Conservation (phyloP, 2,113 vertebrate genomes). For the Elephantulus edwardii region DNA sequence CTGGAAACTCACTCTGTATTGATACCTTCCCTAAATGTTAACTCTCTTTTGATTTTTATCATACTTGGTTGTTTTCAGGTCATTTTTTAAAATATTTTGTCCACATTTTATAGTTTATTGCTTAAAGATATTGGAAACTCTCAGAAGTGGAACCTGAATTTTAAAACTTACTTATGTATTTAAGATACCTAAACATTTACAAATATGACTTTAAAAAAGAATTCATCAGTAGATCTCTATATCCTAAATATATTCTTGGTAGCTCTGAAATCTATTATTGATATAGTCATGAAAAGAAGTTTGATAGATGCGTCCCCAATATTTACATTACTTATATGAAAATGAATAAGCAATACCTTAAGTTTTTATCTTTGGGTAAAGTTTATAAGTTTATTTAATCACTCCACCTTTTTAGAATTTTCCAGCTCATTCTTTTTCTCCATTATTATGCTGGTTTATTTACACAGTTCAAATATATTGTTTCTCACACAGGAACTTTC, state of each 20-base stretch:
- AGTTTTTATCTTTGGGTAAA: background rate
- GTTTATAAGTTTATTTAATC: background rate
- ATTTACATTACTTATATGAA: constrained; percentile 17
- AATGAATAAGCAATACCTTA: constrained; percentile 22
- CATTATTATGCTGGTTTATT: too few relatives aligned
- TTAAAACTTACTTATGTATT: constrained; percentile 37
- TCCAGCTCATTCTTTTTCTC: too few relatives aligned
- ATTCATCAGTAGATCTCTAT: background rate
- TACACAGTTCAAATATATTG: too few relatives aligned
- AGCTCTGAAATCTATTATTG: constrained; percentile 15
- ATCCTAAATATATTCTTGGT: background rate
- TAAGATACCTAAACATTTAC: background rate
- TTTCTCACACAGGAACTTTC: too few relatives aligned
- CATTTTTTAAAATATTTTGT: background rate
- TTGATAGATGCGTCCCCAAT: background rate
- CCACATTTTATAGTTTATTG: background rate
- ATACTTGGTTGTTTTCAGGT: background rate
- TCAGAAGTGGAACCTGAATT: constrained; percentile 9
- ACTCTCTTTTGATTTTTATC: background rate
- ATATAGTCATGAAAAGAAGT: background rate
- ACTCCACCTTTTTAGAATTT: background rate
- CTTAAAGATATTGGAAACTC: background rate
- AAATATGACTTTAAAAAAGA: background rate
- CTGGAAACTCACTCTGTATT: background rate
- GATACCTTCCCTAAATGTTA: background rate